Conservation (phyloP, 1,140 invertebrate genomes). For the Drosophila bipectinata region DNA sequence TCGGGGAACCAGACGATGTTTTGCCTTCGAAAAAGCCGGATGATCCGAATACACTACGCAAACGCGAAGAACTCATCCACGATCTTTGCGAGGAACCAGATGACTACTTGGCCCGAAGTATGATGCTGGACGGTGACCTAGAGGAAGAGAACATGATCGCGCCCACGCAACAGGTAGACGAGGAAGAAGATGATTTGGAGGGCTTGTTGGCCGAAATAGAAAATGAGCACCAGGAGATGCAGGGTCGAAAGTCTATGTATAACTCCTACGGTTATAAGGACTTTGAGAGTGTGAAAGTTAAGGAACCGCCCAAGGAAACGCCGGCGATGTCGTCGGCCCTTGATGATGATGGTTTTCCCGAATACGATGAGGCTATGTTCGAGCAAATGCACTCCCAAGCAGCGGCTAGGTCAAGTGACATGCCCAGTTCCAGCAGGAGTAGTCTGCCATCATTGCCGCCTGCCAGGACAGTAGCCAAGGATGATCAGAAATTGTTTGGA, state of each 20-base stretch:
- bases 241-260: slow-evolving; percentile 66
- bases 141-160: slow-evolving; percentile 48
- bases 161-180: slow-evolving; percentile 24
- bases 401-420: slow-evolving; percentile 10
- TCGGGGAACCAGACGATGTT: slow-evolving; percentile 16
- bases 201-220: slow-evolving; percentile 63
- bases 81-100: slow-evolving; percentile 43
- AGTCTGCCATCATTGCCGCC: slow-evolving; percentile 8
- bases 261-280: slow-evolving; percentile 52
- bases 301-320: slow-evolving; percentile 8
- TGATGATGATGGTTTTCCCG: slow-evolving; percentile 77
- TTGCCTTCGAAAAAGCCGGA: neutral
- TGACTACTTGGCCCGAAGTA: slow-evolving; percentile 61
- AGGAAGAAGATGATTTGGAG: slow-evolving; percentile 69
- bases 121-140: slow-evolving; percentile 58
- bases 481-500: slow-evolving; percentile 78
- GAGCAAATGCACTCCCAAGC: slow-evolving; percentile 63
- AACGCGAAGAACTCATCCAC: slow-evolving; percentile 42
- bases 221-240: slow-evolving; percentile 54
- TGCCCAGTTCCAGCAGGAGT: slow-evolving; percentile 7
- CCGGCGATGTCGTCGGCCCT: slow-evolving; percentile 8
- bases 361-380: slow-evolving; percentile 70
- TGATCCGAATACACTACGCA: slow-evolving; percentile 19
- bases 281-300: slow-evolving; percentile 17
- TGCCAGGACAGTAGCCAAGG: neutral